A percentile compares a stretch with the other conserved stretches of the same genome.
phyloP scores from a whole-genome alignment of 2,113 vertebrate genomes.

The Eptatretus burgeri region DNA sequence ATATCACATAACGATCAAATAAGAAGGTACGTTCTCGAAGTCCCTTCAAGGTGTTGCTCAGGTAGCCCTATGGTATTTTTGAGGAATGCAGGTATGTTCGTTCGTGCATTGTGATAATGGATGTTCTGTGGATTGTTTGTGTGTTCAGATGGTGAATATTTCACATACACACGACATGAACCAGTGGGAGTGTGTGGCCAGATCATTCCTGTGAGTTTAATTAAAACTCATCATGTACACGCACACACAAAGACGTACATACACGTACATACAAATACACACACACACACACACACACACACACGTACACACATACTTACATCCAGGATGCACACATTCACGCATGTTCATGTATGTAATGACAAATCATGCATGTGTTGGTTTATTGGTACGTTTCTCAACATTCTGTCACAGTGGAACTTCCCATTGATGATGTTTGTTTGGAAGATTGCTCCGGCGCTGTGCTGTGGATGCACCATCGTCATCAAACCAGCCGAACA shows the following conservation, averaged over 20 bases:
- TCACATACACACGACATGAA: constrained; percentile 84
- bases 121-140: not conserved
- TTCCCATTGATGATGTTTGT: constrained; percentile 96
- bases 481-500: constrained; percentile 86
- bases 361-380: not conserved
- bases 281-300: too few relatives aligned
- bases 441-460: constrained; percentile 82
- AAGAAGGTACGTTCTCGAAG: too few relatives aligned
- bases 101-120: too few relatives aligned
- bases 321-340: too few relatives aligned
- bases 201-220: constrained; percentile 79
- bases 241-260: too few relatives aligned
- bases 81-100: too few relatives aligned
- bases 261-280: too few relatives aligned
- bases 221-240: too few relatives aligned
- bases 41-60: too few relatives aligned
- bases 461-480: constrained; percentile 82
- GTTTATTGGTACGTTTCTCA: constrained; percentile 4
- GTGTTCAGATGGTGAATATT: constrained; percentile 74
- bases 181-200: constrained; percentile 96
- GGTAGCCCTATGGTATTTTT: too few relatives aligned
- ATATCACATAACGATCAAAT: too few relatives aligned
- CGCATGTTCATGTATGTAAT: not conserved
- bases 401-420: constrained; percentile 47
- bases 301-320: too few relatives aligned